Evolutionary conservation across 1,140 invertebrate genomes (phyloP).

Genomic region (Solen grandis): DNA sequence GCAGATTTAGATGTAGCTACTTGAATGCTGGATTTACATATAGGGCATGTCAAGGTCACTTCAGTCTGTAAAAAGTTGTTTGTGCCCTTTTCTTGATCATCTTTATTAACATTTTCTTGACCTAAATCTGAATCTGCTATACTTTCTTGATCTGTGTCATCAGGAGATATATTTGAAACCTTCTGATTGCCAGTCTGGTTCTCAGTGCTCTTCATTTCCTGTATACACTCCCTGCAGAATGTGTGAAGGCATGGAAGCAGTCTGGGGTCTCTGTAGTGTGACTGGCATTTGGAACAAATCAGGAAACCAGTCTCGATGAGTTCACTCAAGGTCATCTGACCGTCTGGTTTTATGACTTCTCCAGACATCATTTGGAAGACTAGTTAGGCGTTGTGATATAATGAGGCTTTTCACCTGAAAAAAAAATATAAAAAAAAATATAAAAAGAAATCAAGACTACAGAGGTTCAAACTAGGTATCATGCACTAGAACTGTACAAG

Average conservation of each 20-base stretch:
- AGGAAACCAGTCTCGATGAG: conserved; percentile 71
- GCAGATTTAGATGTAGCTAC: conserved; percentile 14
- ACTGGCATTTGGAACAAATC: conserved; percentile 66
- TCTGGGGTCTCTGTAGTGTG: conserved; percentile 61
- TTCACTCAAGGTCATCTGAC: conserved; percentile 61
- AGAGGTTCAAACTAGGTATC: too few species aligned
- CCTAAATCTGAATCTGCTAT: not conserved
- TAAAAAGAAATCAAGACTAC: too few species aligned
- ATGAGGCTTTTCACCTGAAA: too few species aligned
- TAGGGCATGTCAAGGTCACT: conserved; percentile 56
- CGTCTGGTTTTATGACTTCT: conserved; percentile 44
- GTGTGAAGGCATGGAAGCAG: conserved; percentile 76
- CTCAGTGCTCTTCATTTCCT: conserved; percentile 20
- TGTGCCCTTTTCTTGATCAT: not conserved
- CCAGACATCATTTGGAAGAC: conserved; percentile 27
- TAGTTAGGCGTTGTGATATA: not conserved
- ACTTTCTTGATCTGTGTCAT: not conserved
- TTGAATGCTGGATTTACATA: conserved; percentile 58
- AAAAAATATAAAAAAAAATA: too few species aligned
- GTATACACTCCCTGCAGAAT: conserved; percentile 71
- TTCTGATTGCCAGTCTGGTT: too few species aligned
- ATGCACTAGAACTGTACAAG: too few species aligned
- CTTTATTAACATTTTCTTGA: not conserved
- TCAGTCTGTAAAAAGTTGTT: not conserved
- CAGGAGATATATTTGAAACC: conserved; percentile 34